These are phyloP conservation scores for Pungitius pungitius DNA, from an alignment of 2,113 vertebrate genomes.

Conservation along the genomic window DNA sequence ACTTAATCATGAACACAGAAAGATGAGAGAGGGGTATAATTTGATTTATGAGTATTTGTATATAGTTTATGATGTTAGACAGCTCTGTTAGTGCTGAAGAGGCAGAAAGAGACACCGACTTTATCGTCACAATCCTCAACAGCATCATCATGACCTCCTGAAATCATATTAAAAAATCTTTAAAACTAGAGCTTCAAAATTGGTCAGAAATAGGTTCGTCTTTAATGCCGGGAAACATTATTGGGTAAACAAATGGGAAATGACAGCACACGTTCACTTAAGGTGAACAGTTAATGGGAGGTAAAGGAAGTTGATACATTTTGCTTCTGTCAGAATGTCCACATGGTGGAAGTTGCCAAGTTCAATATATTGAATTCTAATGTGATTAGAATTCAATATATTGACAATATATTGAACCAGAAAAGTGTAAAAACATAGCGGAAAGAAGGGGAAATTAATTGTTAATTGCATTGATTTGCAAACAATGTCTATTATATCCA, in stretches of 20 bases:
- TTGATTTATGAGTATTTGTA: slow-evolving; percentile 72
- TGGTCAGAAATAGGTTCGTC: slow-evolving; percentile 9
- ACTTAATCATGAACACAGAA: slow-evolving; percentile 44
- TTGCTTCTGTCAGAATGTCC: neutral
- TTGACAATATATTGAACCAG: no score
- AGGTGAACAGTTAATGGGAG: neutral
- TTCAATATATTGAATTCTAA: neutral
- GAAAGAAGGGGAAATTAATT: neutral
- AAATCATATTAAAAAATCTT: slow-evolving; percentile 39
- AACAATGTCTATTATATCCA: no score
- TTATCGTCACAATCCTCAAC: slow-evolving; percentile 47
- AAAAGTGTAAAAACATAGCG: neutral
- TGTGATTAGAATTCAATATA: no score
- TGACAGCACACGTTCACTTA: neutral
- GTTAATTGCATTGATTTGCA: neutral
- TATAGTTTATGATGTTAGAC: slow-evolving; percentile 72
- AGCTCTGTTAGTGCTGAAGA: slow-evolving; percentile 69
- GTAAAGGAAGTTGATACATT: slow-evolving; percentile 6
- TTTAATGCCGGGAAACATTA: neutral
- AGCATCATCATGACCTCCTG: slow-evolving; percentile 41
- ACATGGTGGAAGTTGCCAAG: neutral
- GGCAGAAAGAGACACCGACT: slow-evolving; percentile 41
- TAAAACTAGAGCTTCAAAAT: neutral
- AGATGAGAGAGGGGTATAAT: slow-evolving; percentile 40
- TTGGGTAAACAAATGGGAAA: neutral